Conservation (phyloP, 2,888 invertebrate species). For the Campoplex nolae region DNA sequence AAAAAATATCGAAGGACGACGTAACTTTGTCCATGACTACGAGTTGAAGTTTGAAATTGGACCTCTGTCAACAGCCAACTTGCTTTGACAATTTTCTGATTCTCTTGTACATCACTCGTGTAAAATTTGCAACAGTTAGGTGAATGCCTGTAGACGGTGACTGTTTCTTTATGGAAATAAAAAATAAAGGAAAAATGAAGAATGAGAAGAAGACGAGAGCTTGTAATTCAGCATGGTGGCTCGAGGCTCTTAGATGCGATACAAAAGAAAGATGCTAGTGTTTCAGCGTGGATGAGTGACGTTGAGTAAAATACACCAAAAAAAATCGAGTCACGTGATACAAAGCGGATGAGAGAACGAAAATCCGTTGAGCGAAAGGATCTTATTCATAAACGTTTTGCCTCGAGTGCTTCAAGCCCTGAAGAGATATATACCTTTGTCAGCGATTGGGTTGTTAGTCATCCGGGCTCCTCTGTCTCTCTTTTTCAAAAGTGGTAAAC, state of each 20-base stretch:
- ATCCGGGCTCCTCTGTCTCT: conserved; percentile 31
- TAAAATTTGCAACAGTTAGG: not conserved
- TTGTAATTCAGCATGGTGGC: conserved; percentile 27
- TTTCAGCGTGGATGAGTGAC: conserved; percentile 21
- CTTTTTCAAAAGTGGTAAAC: conserved; percentile 73
- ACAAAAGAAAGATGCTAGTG: conserved; percentile 30
- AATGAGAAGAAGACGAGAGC: not conserved
- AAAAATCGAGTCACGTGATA: conserved; percentile 21
- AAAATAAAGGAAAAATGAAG: not conserved
- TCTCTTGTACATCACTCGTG: not conserved
- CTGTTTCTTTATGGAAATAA: not conserved
- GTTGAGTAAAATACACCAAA: conserved; percentile 6
- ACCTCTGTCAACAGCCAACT: not conserved
- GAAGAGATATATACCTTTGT: conserved; percentile 69
- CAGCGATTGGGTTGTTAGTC: conserved; percentile 68
- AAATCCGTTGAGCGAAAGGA: conserved; percentile 37
- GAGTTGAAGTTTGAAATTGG: not conserved
- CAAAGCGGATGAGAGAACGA: not conserved
- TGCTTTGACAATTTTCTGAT: not conserved
- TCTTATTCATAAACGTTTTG: conserved; percentile 75
- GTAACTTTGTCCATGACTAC: not conserved
- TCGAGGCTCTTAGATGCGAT: conserved; percentile 16
- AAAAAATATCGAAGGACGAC: not conserved
- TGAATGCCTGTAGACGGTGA: not conserved
- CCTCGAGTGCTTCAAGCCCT: conserved; percentile 61